These are phyloP conservation scores for Strigops habroptila DNA, from an alignment of 2,113 vertebrate species.

Conservation along the genomic window DNA sequence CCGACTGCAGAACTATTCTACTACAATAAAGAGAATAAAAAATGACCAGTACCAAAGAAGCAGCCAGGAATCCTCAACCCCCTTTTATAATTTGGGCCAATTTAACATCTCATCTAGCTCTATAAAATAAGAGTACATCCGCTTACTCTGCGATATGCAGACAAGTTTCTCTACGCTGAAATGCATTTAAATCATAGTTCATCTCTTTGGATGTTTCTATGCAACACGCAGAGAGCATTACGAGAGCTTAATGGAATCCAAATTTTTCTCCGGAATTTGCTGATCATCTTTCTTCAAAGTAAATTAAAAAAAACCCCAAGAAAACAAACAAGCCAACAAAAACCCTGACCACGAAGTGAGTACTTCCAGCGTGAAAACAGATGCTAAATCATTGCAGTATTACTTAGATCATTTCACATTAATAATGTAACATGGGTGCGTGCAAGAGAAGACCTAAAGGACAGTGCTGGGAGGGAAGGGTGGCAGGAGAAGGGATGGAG, in stretches of 20 bases:
- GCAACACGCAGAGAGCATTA: background rate
- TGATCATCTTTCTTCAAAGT: background rate
- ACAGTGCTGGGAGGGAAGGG: background rate
- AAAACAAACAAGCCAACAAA: background rate
- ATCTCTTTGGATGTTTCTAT: background rate
- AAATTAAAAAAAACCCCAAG: background rate
- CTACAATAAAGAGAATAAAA: background rate
- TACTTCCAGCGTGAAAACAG: slow-evolving; percentile 41
- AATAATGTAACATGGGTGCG: slow-evolving; percentile 39
- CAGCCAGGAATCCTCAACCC: background rate
- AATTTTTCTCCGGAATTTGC: background rate
- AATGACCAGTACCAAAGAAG: background rate
- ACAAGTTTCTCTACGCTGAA: background rate
- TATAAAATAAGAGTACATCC: background rate
- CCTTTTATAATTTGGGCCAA: background rate
- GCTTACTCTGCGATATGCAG: background rate
- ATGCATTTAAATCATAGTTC: background rate
- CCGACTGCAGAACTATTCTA: background rate
- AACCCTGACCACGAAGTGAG: background rate
- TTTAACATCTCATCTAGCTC: background rate
- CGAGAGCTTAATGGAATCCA: background rate
- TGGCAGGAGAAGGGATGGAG: background rate
- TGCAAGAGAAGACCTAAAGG: background rate
- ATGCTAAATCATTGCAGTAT: slow-evolving; percentile 48
- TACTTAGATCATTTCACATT: slow-evolving; percentile 61